Evolutionary conservation across 2,797 vertebrate genomes (phyloP).

Genomic region (Garrulus glandarius): DNA sequence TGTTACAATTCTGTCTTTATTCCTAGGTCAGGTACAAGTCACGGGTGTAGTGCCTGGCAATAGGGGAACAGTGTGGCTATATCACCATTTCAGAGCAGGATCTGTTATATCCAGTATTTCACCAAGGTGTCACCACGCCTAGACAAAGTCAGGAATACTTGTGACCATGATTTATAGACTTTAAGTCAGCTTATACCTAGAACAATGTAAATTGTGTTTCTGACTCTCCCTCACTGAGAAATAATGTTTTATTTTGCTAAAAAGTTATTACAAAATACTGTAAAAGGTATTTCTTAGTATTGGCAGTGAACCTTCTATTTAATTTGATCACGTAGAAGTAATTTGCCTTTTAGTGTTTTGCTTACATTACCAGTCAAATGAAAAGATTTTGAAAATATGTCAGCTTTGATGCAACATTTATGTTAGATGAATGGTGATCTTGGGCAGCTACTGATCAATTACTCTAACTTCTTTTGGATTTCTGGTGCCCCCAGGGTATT

Average conservation of each 20-base stretch:
- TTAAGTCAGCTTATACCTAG: not conserved
- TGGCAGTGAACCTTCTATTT: not conserved
- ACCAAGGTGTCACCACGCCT: not conserved
- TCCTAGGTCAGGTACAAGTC: not conserved
- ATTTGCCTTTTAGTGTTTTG: not conserved
- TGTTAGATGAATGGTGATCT: not conserved
- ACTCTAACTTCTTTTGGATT: not conserved
- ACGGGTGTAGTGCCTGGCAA: not conserved
- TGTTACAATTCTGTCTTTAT: not conserved
- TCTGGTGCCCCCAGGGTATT: not conserved
- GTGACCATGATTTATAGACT: not conserved
- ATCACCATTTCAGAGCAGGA: not conserved
- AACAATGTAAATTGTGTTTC: not conserved
- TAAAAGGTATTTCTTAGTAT: not conserved
- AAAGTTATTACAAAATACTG: not conserved
- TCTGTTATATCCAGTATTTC: not conserved
- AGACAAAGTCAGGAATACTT: not conserved
- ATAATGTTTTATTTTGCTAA: not conserved
- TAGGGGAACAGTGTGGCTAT: fast-evolving
- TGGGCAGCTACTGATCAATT: not conserved
- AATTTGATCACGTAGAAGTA: not conserved
- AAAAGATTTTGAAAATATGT: not conserved
- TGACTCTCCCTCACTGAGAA: not conserved
- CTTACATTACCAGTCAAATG: not conserved
- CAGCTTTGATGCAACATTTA: not conserved